Evolutionary conservation across 2,113 vertebrate genomes (phyloP).

Genomic region (Spilogale gracilis): DNA sequence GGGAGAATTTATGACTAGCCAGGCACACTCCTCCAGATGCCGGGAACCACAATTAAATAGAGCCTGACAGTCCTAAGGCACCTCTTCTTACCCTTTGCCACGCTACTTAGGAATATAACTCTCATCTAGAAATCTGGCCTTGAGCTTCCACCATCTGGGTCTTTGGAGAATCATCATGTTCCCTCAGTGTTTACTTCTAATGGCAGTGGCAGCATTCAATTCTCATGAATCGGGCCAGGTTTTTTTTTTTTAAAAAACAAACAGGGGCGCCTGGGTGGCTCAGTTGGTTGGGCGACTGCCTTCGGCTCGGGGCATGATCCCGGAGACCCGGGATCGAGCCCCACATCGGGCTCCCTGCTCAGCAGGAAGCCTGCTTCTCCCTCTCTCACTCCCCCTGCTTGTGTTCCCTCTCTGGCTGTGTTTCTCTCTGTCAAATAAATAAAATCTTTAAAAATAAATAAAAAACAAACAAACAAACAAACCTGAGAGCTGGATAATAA

Average conservation of each 20-base stretch:
- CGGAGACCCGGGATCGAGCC: too few relatives aligned
- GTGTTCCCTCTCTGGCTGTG: too few relatives aligned
- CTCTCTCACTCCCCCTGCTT: too few relatives aligned
- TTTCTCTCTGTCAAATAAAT: too few relatives aligned
- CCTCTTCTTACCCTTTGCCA: not conserved
- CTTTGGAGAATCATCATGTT: not conserved
- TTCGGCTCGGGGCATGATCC: too few relatives aligned
- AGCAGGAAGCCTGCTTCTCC: too few relatives aligned
- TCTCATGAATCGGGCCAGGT: not conserved
- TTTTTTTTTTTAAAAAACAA: not conserved
- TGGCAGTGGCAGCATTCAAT: not conserved
- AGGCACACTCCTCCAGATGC: not conserved
- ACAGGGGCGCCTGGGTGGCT: too few relatives aligned
- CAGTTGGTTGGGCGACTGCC: too few relatives aligned
- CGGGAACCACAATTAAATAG: not conserved
- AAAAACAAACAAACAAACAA: not conserved
- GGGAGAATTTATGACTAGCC: not conserved
- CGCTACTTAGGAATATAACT: not conserved
- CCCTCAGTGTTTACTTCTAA: not conserved
- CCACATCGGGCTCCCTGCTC: too few relatives aligned
- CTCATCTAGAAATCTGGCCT: not conserved
- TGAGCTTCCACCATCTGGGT: rapidly evolving
- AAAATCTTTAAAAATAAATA: too few relatives aligned
- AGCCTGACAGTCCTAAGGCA: not conserved
- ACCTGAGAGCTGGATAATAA: not conserved